Conservation (phyloP, 1,140 invertebrate species). For the Scaptomyza hsui region DNA sequence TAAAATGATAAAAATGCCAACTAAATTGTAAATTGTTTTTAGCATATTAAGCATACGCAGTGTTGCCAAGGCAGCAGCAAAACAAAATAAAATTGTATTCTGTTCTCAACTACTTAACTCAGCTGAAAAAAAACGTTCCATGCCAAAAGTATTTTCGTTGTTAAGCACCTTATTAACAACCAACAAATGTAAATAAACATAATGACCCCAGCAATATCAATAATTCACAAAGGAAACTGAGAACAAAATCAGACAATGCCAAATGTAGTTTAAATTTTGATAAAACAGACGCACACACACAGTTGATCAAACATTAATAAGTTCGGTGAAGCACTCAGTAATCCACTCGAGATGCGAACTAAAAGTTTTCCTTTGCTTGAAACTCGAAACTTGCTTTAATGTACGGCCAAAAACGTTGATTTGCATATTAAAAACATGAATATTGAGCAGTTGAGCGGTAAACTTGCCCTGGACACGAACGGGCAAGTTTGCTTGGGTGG, state of each 20-base stretch:
- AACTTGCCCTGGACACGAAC: slow-evolving; percentile 29
- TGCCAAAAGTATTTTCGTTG: no score
- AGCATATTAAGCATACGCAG: slow-evolving; percentile 29
- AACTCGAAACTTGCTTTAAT: slow-evolving; percentile 35
- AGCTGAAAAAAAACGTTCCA: no score
- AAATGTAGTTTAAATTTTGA: slow-evolving; percentile 11
- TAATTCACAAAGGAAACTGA: slow-evolving; percentile 7
- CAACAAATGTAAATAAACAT: slow-evolving; percentile 1
- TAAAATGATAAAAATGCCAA: slow-evolving; percentile 14
- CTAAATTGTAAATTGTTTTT: slow-evolving; percentile 18
- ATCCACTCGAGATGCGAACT: slow-evolving; percentile 24
- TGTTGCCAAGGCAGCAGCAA: slow-evolving; percentile 17
- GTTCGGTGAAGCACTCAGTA: slow-evolving; percentile 30
- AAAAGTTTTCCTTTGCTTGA: slow-evolving; percentile 26
- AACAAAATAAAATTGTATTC: neutral
- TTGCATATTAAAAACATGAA: slow-evolving; percentile 71
- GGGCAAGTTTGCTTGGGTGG: neutral
- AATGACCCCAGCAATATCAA: neutral
- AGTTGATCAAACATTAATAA: slow-evolving; percentile 65
- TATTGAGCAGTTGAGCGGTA: slow-evolving; percentile 52
- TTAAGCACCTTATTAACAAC: neutral
- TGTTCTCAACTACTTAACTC: no score
- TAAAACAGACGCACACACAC: slow-evolving; percentile 3
- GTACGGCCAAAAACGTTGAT: slow-evolving; percentile 40
- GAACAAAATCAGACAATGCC: neutral